Conservation (phyloP, 2,797 vertebrate species). For the Megalops cyprinoides region DNA sequence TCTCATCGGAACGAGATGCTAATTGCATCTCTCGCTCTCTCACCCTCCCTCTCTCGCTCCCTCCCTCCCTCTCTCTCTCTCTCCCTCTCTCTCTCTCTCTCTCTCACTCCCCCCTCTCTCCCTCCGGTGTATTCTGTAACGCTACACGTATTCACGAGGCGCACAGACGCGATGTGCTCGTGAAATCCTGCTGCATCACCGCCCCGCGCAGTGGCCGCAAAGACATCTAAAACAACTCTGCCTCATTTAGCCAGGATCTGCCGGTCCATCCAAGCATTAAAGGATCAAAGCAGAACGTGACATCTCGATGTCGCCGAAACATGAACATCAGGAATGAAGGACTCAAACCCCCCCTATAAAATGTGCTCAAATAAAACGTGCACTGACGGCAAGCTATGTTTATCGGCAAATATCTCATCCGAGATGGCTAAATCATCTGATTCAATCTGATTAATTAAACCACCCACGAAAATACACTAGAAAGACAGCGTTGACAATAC, state of each 20-base stretch:
- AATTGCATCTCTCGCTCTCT: constrained; percentile 55
- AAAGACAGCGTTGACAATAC: constrained; percentile 10
- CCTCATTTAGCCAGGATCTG: constrained; percentile 69
- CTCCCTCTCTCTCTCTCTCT: constrained; percentile 46
- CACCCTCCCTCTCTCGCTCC: constrained; percentile 46
- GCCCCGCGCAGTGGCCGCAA: constrained; percentile 40
- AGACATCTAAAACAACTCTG: constrained; percentile 45
- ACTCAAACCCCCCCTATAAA: background rate
- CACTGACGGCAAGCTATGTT: background rate
- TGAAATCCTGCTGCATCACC: constrained; percentile 41
- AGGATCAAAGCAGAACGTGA: background rate
- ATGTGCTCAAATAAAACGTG: constrained; percentile 6
- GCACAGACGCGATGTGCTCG: constrained; percentile 51
- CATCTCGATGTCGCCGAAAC: constrained; percentile 13
- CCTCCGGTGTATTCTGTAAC: constrained; percentile 59
- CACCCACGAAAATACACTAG: background rate
- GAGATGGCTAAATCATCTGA: background rate
- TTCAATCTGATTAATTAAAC: constrained; percentile 11
- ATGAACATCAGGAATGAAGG: constrained; percentile 10
- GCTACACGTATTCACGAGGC: constrained; percentile 74
- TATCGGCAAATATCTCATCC: background rate
- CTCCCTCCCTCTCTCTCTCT: constrained; percentile 47
- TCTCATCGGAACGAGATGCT: constrained; percentile 79
- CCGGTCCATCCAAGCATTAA: constrained; percentile 18
- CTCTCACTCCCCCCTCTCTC: constrained; percentile 37